Percentiles rank a stretch among this genome's conserved stretches.
Evolutionary conservation across 2,113 vertebrate species (phyloP).

Genomic region (Otocyon megalotis): DNA sequence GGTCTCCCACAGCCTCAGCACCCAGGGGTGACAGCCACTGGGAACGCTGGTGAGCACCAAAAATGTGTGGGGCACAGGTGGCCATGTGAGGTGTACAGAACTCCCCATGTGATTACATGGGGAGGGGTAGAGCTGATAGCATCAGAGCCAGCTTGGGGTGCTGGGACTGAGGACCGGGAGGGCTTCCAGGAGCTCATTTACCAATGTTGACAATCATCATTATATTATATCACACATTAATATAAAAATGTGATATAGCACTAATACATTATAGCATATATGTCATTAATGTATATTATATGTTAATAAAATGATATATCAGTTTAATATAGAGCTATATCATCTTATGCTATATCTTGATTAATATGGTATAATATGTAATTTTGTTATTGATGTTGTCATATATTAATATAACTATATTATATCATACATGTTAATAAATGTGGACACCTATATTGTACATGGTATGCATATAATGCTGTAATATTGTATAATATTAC

Average conservation of each 20-base stretch:
- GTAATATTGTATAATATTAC: neutral
- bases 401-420: neutral
- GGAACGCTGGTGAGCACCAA: rapidly evolving
- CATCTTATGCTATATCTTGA: neutral
- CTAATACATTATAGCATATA: neutral
- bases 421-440: neutral
- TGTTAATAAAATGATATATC: neutral
- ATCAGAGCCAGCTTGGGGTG: rapidly evolving
- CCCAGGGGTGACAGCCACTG: neutral
- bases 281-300: neutral
- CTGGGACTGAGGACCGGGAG: rapidly evolving
- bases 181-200: neutral
- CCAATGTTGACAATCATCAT: rapidly evolving
- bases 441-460: neutral
- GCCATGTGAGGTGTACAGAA: neutral
- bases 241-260: neutral
- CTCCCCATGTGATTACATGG: rapidly evolving
- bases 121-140: rapidly evolving
- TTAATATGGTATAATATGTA: neutral
- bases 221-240: neutral
- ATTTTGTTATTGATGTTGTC: neutral
- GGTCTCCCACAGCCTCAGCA: neutral
- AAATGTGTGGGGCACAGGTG: rapidly evolving
- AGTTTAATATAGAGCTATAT: neutral
- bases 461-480: too few relatives aligned